These are phyloP conservation scores for Leptosomus discolor DNA, from an alignment of 2,113 vertebrate species.

Conservation along the genomic window DNA sequence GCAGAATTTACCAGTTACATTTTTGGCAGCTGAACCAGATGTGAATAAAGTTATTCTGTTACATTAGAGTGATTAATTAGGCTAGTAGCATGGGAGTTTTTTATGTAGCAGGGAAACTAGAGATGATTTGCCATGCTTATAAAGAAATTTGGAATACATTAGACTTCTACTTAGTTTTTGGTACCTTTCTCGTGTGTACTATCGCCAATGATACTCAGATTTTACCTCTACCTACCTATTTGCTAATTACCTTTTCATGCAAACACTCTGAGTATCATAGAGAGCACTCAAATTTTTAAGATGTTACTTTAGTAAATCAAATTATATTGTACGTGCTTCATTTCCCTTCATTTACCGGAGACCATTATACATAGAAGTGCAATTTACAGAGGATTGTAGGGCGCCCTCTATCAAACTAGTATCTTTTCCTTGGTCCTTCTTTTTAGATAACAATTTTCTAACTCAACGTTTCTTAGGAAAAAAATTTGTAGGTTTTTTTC, in stretches of 20 bases:
- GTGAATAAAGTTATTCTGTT: slow-evolving; percentile 31
- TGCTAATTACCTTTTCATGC: neutral
- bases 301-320: neutral
- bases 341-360: neutral
- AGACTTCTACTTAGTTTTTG: neutral
- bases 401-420: neutral
- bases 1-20: neutral
- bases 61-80: slow-evolving; percentile 46
- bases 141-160: neutral
- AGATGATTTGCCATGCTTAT: slow-evolving; percentile 3
- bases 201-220: neutral
- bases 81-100: neutral
- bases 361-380: neutral
- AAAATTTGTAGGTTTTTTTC: neutral
- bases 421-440: neutral
- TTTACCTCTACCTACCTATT: neutral
- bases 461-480: neutral
- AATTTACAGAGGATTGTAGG: neutral
- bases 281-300: neutral
- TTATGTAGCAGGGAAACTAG: neutral
- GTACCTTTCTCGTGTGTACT: neutral
- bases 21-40: slow-evolving; percentile 51
- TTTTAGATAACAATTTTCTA: neutral
- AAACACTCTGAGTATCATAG: neutral
- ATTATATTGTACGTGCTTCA: neutral